phyloP scores from a whole-genome alignment of 2,888 invertebrate genomes.

The Leptinotarsa rubiginosa region DNA sequence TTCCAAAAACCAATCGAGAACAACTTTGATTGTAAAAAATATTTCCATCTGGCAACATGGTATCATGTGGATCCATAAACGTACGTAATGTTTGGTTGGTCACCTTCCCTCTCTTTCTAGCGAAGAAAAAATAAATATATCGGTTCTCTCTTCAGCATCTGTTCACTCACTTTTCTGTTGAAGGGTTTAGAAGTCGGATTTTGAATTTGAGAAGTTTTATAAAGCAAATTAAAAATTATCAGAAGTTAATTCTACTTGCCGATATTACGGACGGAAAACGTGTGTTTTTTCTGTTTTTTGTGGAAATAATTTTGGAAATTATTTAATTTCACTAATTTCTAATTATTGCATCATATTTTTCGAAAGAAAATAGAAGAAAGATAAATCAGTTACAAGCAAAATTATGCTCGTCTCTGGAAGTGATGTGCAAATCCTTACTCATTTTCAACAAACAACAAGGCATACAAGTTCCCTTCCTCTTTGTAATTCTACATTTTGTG shows the following conservation, averaged over 20 bases:
- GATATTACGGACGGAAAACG: neutral
- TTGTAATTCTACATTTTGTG: neutral
- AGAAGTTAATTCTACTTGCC: neutral
- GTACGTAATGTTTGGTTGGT: neutral
- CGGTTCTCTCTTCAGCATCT: no score
- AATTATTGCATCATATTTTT: neutral
- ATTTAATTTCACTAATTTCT: neutral
- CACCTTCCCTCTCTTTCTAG: neutral
- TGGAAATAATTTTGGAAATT: neutral
- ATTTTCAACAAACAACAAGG: neutral
- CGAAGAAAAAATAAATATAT: neutral
- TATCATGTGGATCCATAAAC: neutral
- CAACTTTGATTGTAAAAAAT: no score
- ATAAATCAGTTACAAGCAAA: neutral
- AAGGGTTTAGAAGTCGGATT: neutral
- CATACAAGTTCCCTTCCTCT: neutral
- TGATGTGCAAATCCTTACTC: neutral
- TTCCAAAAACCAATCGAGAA: no score
- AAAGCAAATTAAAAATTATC: neutral
- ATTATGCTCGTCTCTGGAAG: neutral
- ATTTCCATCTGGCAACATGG: no score
- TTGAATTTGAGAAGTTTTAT: conserved; percentile 1
- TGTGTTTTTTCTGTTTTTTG: neutral
- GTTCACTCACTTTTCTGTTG: neutral
- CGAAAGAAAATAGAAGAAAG: neutral